phyloP scores from a whole-genome alignment of 30 jellyfish, hydroid and myxozoan species.

The Haliclystus octoradiatus region DNA sequence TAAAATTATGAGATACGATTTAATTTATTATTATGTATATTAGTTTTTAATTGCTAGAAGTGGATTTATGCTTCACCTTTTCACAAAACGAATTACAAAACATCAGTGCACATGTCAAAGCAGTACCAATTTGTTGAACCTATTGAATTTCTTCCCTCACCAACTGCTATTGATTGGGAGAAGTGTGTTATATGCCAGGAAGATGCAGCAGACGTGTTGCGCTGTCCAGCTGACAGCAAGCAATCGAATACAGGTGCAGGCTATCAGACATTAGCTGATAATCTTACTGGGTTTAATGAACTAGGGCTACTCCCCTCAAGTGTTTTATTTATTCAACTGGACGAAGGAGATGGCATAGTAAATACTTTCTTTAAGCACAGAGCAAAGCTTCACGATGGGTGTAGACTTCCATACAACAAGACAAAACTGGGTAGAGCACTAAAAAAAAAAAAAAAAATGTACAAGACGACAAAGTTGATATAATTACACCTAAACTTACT shows the following conservation, averaged over 20 bases:
- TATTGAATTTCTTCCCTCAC: neutral
- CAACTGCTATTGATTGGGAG: constrained; percentile 20
- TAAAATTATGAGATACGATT: no score
- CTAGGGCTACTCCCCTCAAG: neutral
- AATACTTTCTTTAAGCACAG: neutral
- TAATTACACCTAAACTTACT: no score
- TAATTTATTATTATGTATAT: no score
- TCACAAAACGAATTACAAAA: neutral
- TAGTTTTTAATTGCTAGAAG: no score
- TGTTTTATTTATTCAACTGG: neutral
- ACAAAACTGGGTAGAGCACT: constrained; percentile 1
- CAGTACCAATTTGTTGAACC: neutral
- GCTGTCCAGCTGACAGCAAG: constrained; percentile 19
- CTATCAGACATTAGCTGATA: constrained; percentile 2
- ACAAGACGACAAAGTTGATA: no score
- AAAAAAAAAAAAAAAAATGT: constrained; percentile 2
- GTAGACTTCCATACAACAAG: constrained; percentile 10
- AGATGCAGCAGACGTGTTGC: constrained; percentile 16
- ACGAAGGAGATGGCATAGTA: neutral
- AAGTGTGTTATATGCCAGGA: constrained; percentile 30
- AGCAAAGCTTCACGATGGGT: constrained; percentile 5
- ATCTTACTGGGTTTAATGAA: neutral
- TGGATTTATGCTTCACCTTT: no score
- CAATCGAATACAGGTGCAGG: constrained; percentile 8
- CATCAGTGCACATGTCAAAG: neutral